Base-by-base conservation (phyloP, 2,797 vertebrate genomes). In the Ptychadena robeensis region DNA sequence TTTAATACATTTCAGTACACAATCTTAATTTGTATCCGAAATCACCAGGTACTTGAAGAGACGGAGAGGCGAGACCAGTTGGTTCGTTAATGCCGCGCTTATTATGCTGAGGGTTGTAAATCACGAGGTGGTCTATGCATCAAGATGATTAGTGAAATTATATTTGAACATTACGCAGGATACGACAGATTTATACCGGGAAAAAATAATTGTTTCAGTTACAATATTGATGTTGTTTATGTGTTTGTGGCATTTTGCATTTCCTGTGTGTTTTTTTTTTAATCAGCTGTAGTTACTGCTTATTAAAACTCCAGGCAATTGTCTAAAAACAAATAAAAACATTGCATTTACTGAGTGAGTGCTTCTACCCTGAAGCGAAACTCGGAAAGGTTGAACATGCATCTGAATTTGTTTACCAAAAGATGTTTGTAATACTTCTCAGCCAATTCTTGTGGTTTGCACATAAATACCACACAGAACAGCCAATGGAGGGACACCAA, bases 1-100 rank as follows among this genome's bases (percentile, higher is more conserved):
- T 85, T 85, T 85, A 85, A 85, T 85, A 85, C 83, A 85, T 85
- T 85, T 85, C 83, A 74, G 83, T 76, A 81, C 83, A 85, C 78
- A 85, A 76, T 80, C 83, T 81, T 85, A 85, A 85, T 85, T 85
- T 85, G 83, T 85, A 80, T 73, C 83, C 78, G 64, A 85, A 85
- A 85, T 85, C 72, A 81, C 72, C 78, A 57, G 78, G 77, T 85
- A 48, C 65, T 85, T 61, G 22, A 22, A 37, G 18, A 80, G 83
- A 71, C 78, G 40, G 72, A 85, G 75, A 63, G 48, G 37, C 25
- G 9, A 11, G 66, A 15, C 67, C 65, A 6, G 53, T 48, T 18
- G 78, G 57, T 71, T 81, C 38, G 38, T 67, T 75, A 71, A 48
- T 63, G 71, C 37, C 65, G 63, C 8, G 35, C 31, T 70, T 37